phyloP scores from a whole-genome alignment of 1,140 invertebrate genomes.

The Paraescarpia echinospica region DNA sequence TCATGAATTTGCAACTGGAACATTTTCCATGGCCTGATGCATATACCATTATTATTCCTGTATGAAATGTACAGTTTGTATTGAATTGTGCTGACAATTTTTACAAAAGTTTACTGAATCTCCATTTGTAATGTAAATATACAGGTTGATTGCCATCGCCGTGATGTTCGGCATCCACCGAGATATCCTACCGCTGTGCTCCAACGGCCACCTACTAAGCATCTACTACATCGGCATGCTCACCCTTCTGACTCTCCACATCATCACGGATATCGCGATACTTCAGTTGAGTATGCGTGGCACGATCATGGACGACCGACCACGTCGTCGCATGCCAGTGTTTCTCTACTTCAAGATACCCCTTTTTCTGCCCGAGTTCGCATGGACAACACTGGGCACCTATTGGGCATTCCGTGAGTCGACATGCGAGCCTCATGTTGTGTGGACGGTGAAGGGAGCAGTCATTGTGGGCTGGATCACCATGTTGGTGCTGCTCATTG shows the following conservation, averaged over 20 bases:
- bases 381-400: slow-evolving; percentile 77
- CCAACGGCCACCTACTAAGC: slow-evolving; percentile 35
- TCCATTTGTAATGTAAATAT: not conserved
- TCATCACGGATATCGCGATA: slow-evolving; percentile 46
- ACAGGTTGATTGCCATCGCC: slow-evolving; percentile 30
- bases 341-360: slow-evolving; percentile 59
- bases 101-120: not conserved
- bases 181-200: slow-evolving; percentile 34
- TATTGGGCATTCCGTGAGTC: slow-evolving; percentile 71
- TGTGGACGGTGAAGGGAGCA: slow-evolving; percentile 60
- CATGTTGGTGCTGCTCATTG: slow-evolving; percentile 72
- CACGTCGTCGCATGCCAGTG: slow-evolving; percentile 52
- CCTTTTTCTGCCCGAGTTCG: slow-evolving; percentile 73
- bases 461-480: slow-evolving; percentile 81
- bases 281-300: slow-evolving; percentile 55
- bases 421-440: slow-evolving; percentile 42
- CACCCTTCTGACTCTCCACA: slow-evolving; percentile 43
- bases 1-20: no score
- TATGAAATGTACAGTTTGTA: no score
- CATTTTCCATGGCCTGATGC: no score
- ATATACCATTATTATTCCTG: not conserved
- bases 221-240: slow-evolving; percentile 47
- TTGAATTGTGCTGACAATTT: no score
- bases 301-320: slow-evolving; percentile 51
- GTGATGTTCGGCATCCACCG: slow-evolving; percentile 40